These are phyloP conservation scores for Micrastur ruficollis DNA, from an alignment of 2,797 vertebrate species.

Conservation along the genomic window DNA sequence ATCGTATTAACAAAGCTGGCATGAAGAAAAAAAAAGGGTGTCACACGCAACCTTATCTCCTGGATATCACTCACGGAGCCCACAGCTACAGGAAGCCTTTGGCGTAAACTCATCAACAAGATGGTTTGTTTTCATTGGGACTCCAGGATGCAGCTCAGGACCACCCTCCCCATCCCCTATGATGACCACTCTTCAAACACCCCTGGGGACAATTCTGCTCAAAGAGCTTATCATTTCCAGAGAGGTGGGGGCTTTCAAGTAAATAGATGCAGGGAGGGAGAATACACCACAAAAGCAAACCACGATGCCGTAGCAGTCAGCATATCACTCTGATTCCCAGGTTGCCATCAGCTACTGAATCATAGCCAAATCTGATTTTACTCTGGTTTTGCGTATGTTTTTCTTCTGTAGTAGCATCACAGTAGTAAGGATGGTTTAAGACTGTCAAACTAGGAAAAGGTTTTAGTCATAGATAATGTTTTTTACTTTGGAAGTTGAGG, in stretches of 20 bases:
- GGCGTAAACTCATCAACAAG: not conserved
- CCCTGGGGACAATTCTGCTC: not conserved
- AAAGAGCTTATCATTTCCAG: not conserved
- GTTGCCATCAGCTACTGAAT: not conserved
- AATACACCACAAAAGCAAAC: not conserved
- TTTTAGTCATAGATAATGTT: not conserved
- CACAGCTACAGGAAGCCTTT: not conserved
- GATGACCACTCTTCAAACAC: not conserved
- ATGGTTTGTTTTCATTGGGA: not conserved
- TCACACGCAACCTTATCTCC: not conserved
- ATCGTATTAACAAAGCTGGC: not conserved
- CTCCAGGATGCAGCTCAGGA: not conserved
- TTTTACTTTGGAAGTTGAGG: not conserved
- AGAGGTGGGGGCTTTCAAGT: not conserved
- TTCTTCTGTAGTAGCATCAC: not conserved
- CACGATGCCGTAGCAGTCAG: accelerated
- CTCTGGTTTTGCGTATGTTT: not conserved
- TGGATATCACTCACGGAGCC: no score
- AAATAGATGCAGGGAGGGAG: not conserved
- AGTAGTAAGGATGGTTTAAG: not conserved
- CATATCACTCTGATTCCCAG: accelerated
- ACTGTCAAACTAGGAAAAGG: not conserved
- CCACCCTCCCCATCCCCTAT: not conserved
- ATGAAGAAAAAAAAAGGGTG: not conserved
- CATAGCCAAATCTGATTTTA: not conserved